Base-by-base conservation (phyloP, 2,113 vertebrate species). In the Illadopsis cleaveri region DNA sequence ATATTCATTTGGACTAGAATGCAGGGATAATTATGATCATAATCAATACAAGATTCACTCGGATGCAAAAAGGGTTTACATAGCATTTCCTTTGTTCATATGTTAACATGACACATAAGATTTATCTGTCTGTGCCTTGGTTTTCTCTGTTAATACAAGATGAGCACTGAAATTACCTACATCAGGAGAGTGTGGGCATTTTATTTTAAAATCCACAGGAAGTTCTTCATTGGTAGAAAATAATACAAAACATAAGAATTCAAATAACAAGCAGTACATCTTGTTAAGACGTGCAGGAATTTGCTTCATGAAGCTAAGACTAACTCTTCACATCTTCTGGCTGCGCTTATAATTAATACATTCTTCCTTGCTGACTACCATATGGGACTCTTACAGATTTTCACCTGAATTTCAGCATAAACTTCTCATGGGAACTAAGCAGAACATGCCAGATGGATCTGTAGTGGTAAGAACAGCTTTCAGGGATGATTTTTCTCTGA, bases 11-110 rank as follows among this genome's bases (percentile, higher is more conserved):
- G 47, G 71, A 65, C 37, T 80, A 73, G 71, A 93, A 73, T 51
- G 58, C 22, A 13, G 61, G 28, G 40, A 71, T 84, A 91, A 81
- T 83, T 71, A 75, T 12, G 6, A 68, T 68, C 33, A 62, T 80
- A 95, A 90, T 66, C 88, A 94, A 95, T 73, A 53, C 23, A 92
- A 70, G 62, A 58, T 61, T 65, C 54, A 76, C 66, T 77, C 58
- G 51, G 84, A 73, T 77, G 75, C 23, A 92, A 56, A 57, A 82
- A 64, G 13, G 13, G 31, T 86, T 93, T 92, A 71, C 20, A 51
- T 14, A 75, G 45, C 18, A 82, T 61, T 89, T 89, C 42, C 65
- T 84, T 78, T 72, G 65, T 57, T 60, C 68, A 82, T 86, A 56
- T 86, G 61, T 56, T 94, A 48, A 78, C 58, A 60, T 2, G 18